Evolutionary conservation across 2,797 vertebrate species (phyloP), one percentile per base, ranked within the genome.

Genomic region (Semaprochilodus insignis): DNA sequence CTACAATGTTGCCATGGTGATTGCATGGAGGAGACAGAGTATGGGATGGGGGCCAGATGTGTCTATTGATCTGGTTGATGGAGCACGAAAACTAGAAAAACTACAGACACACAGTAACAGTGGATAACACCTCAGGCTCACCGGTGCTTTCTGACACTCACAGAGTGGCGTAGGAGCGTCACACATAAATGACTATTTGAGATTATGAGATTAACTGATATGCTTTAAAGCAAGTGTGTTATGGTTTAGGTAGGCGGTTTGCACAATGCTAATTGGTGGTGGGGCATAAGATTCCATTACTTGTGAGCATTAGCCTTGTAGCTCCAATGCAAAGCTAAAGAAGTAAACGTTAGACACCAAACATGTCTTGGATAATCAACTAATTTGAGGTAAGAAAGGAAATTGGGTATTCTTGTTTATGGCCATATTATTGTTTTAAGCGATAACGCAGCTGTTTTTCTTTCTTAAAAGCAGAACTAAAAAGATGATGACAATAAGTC

Each of bases 1-100:
- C 80, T 74, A 40, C 65, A 73, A 57, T 66, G 83, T 86, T 85
- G 63, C 88, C 81, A 87, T 86, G 86, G 88, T 72, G 74, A 89
- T 48, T 21, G 16, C 70, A 66, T 72, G 83, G 81, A 82, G 80
- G 81, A 71, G 79, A 77, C 63, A 59, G 81, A 63, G 48, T 40
- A 75, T 25, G 67, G 63, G 55, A 85, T 3, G 51, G 21, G 60
- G 27, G 59, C 55, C 59, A 82, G 70, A 75, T 71, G 76, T 78
- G 84, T 79, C 40, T 79, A 36, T 77, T 70, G 57, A 51, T 57
- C 54, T 60, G 67, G 74, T 70, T n/a, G 63, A 55, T 40, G 21
- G 73, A 59, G 52, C 3, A n/a, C 4, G 34, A 60, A 36, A 75
- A 14, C 54, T 74, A 31, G 55, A 75, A 60, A 75, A 75, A 57